A percentile compares a stretch with the other conserved stretches of the same genome.
Evolutionary conservation across 2,113 vertebrate genomes (phyloP).

Genomic region (Willisornis vidua): DNA sequence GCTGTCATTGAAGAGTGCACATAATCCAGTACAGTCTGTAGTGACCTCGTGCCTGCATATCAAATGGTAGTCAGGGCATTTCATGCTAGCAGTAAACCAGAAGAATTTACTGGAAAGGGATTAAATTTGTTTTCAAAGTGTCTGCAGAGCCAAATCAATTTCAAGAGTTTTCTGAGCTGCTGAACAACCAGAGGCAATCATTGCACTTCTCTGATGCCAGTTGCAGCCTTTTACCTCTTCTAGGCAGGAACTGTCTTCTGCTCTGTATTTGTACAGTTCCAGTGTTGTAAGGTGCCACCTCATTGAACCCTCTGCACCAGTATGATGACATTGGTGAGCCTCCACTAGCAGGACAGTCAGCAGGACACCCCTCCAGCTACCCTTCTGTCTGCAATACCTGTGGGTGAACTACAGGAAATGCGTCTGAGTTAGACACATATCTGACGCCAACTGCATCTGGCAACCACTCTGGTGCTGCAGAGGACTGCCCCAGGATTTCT

Average conservation of each 20-base stretch:
- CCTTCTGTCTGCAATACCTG: neutral
- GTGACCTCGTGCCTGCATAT: neutral
- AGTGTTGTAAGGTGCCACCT: neutral
- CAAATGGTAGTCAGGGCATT: neutral
- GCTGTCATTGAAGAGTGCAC: neutral
- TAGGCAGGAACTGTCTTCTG: neutral
- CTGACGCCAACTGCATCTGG: slow-evolving; percentile 50
- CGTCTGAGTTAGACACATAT: neutral
- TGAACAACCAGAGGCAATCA: slow-evolving; percentile 24
- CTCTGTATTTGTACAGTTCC: neutral
- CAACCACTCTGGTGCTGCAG: neutral
- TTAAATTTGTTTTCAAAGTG: neutral
- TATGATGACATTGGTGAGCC: neutral
- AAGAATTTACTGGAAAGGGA: slow-evolving; percentile 28
- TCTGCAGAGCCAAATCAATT: slow-evolving; percentile 25
- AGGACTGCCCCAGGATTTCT: slow-evolving; percentile 53
- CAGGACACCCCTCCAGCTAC: neutral
- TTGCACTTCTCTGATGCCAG: neutral
- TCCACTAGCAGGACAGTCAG: neutral
- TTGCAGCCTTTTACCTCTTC: slow-evolving; percentile 3
- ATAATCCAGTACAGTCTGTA: neutral
- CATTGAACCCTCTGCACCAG: neutral
- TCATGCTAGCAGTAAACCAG: neutral
- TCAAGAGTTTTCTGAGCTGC: slow-evolving; percentile 25
- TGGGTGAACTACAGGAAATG: neutral